Evolutionary conservation across 2,888 invertebrate species (phyloP).

Genomic region (Harpalus rufipes): DNA sequence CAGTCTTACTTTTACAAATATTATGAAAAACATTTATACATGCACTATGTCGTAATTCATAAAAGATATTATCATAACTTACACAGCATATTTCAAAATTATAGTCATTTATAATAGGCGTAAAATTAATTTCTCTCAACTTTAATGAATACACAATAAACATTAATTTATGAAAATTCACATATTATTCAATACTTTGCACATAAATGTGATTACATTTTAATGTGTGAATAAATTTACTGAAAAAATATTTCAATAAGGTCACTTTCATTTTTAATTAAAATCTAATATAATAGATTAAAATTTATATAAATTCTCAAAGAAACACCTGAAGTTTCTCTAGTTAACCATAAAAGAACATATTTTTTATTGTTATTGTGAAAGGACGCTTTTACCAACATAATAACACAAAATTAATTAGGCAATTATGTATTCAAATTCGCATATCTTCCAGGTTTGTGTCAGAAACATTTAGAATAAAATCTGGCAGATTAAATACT

Average conservation of each 20-base stretch:
- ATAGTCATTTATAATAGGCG: constrained; percentile 6
- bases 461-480: constrained; percentile 25
- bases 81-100: constrained; percentile 2
- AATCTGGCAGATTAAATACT: constrained; percentile 30
- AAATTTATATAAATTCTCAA: not conserved
- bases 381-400: constrained; percentile 16
- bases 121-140: constrained; percentile 9
- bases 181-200: not conserved
- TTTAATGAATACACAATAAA: constrained; percentile 3
- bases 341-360: not conserved
- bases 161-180: constrained; percentile 5
- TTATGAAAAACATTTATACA: not conserved
- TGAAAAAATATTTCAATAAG: constrained; percentile 10
- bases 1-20: not conserved
- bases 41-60: not conserved
- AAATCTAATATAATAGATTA: not conserved
- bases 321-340: constrained; percentile 7
- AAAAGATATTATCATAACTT: not conserved
- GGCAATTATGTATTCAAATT: constrained; percentile 8
- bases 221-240: not conserved
- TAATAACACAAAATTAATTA: constrained; percentile 14
- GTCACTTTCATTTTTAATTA: constrained; percentile 30
- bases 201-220: no score
- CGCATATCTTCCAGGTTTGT: constrained; percentile 19
- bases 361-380: not conserved